Evolutionary conservation across 1,140 invertebrate genomes (phyloP).

Genomic region (Lysiphlebus fabarum): DNA sequence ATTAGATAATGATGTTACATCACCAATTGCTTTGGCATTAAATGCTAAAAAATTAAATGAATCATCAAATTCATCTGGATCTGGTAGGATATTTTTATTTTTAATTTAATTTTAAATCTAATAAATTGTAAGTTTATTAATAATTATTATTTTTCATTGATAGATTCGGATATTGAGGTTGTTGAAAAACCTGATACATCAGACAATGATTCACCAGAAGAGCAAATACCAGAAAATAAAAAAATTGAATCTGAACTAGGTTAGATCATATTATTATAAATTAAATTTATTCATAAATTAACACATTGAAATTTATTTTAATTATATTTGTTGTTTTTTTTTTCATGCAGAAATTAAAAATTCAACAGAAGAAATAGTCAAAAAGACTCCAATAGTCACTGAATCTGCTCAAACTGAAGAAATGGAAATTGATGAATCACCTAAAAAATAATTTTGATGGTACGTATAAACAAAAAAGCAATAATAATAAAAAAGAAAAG

Average conservation of each 20-base stretch:
- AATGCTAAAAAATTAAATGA: slow-evolving; percentile 21
- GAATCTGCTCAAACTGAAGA: slow-evolving; percentile 22
- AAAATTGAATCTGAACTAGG: slow-evolving; percentile 4
- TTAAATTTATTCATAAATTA: too few species aligned
- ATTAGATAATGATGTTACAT: slow-evolving; percentile 45
- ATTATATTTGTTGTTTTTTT: background rate
- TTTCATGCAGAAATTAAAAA: background rate
- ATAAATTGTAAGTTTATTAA: background rate
- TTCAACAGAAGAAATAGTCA: slow-evolving; percentile 6
- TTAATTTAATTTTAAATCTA: slow-evolving; percentile 6
- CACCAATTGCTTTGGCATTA: slow-evolving; percentile 2
- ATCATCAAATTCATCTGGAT: slow-evolving; percentile 14
- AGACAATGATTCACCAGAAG: slow-evolving; percentile 21
- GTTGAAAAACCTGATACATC: slow-evolving; percentile 38
- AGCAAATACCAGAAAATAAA: slow-evolving; percentile 23
- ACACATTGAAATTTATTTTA: background rate
- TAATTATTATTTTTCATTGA: slow-evolving; percentile 14
- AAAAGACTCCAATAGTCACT: slow-evolving; percentile 15
- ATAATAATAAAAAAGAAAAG: too few species aligned
- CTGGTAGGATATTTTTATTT: background rate
- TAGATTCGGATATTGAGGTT: slow-evolving; percentile 48
- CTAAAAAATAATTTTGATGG: slow-evolving; percentile 11
- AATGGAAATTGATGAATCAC: slow-evolving; percentile 39
- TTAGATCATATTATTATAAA: background rate
- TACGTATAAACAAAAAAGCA: too few species aligned